A percentile compares a stretch with the other conserved stretches of the same genome.
Conservation (phyloP, 1,140 invertebrate species). For the Copidosoma floridanum region DNA sequence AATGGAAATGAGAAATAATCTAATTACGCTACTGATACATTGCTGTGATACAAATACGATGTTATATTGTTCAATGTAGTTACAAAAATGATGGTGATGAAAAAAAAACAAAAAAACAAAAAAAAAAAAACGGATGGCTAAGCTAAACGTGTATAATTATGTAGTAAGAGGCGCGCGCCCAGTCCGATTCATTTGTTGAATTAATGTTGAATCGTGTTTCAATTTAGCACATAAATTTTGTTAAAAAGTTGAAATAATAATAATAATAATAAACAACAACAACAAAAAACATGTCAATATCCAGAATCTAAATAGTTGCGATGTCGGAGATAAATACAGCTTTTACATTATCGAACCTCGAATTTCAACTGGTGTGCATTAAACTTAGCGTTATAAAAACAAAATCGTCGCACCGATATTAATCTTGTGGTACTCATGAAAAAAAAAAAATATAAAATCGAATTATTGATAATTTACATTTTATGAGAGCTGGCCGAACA, state of each 20-base stretch:
- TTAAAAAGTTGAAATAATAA: no score
- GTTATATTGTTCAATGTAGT: constrained; percentile 52
- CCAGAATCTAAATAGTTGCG: constrained; percentile 30
- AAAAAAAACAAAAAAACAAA: constrained; percentile 33
- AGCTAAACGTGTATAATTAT: constrained; percentile 19
- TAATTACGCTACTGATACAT: constrained; percentile 47
- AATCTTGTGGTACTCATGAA: no score
- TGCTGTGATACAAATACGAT: constrained; percentile 57
- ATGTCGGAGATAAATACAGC: background rate
- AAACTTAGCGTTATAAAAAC: no score
- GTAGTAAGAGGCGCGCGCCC: constrained; percentile 40
- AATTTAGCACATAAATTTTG: constrained; percentile 44
- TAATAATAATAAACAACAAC: constrained; percentile 1
- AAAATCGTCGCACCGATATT: no score
- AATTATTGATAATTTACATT: no score
- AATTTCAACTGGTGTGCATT: constrained; percentile 27
- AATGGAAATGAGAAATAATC: constrained; percentile 51
- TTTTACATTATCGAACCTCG: constrained; percentile 29
- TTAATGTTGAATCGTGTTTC: constrained; percentile 44
- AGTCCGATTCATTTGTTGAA: constrained; percentile 45
- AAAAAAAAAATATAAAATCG: background rate
- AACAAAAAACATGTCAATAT: constrained; percentile 30
- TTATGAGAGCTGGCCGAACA: no score
- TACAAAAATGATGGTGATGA: constrained; percentile 44
- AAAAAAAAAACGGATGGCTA: constrained; percentile 13